These are phyloP conservation scores for Oscheius sp. DNA, from an alignment of 1,140 invertebrate genomes.

Conservation along the genomic window DNA sequence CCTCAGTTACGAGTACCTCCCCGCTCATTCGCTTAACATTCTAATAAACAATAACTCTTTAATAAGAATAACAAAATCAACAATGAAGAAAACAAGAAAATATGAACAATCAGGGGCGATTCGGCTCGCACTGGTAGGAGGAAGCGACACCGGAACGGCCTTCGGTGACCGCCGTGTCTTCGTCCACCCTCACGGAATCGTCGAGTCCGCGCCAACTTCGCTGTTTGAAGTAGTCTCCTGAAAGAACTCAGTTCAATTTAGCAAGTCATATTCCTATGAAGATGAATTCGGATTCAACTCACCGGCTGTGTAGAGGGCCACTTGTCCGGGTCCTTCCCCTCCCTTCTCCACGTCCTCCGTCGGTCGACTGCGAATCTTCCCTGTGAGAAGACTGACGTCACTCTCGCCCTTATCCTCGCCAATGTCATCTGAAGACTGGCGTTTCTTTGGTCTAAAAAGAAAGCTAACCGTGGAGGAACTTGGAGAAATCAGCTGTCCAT, in stretches of 20 bases:
- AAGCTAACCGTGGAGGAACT: constrained; percentile 36
- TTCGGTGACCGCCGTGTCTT: constrained; percentile 13
- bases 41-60: not conserved
- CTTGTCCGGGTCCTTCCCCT: not conserved
- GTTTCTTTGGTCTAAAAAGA: no score
- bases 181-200: constrained; percentile 3
- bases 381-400: constrained; percentile 33
- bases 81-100: not conserved
- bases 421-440: constrained; percentile 32
- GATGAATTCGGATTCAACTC: no score
- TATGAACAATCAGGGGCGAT: constrained; percentile 1
- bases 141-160: constrained; percentile 31
- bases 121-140: constrained; percentile 19
- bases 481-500: constrained; percentile 42
- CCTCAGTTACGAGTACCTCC: no score
- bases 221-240: constrained; percentile 39
- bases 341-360: constrained; percentile 13
- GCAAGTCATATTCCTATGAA: no score
- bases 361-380: constrained; percentile 14
- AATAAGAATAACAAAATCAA: constrained; percentile 1
- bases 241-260: not conserved
- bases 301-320: constrained; percentile 34
- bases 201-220: constrained; percentile 37
- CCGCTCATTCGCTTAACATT: no score
- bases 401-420: constrained; percentile 10